These are phyloP conservation scores for Xyrauchen texanus DNA, from an alignment of 2,113 vertebrate species.

Conservation along the genomic window DNA sequence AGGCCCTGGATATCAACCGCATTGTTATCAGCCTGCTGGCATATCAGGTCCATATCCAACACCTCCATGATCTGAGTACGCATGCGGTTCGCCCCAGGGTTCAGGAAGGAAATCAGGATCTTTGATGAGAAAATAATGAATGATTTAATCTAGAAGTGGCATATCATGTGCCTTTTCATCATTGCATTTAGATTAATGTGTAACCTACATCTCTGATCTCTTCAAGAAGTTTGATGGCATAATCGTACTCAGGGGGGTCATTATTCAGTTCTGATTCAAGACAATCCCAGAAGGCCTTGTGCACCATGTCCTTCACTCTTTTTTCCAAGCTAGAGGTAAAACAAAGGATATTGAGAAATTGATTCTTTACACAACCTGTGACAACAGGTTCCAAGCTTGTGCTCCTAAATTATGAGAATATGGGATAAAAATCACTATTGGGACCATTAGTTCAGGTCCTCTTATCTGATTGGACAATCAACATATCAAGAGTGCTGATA, in stretches of 20 bases:
- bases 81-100: slow-evolving; percentile 87
- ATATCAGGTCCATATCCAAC: slow-evolving; percentile 87
- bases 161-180: background rate
- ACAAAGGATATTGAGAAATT: no score
- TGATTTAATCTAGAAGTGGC: background rate
- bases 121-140: slow-evolving; percentile 53
- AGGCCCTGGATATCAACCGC: slow-evolving; percentile 88
- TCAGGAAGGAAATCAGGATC: slow-evolving; percentile 89
- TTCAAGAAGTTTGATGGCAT: slow-evolving; percentile 87
- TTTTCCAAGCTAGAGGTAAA: slow-evolving; percentile 77
- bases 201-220: slow-evolving; percentile 89
- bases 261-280: slow-evolving; percentile 84
- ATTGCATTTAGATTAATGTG: background rate
- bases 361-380: background rate
- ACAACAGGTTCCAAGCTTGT: background rate
- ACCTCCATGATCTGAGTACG: slow-evolving; percentile 90
- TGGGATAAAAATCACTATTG: no score
- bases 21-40: slow-evolving; percentile 87
- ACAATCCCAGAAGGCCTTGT: slow-evolving; percentile 91
- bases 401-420: no score
- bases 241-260: slow-evolving; percentile 86
- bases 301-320: slow-evolving; percentile 81
- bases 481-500: no score
- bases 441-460: no score
- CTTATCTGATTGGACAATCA: no score